phyloP scores from a whole-genome alignment of 2,888 invertebrate genomes.

The Drosophila demipolita region DNA sequence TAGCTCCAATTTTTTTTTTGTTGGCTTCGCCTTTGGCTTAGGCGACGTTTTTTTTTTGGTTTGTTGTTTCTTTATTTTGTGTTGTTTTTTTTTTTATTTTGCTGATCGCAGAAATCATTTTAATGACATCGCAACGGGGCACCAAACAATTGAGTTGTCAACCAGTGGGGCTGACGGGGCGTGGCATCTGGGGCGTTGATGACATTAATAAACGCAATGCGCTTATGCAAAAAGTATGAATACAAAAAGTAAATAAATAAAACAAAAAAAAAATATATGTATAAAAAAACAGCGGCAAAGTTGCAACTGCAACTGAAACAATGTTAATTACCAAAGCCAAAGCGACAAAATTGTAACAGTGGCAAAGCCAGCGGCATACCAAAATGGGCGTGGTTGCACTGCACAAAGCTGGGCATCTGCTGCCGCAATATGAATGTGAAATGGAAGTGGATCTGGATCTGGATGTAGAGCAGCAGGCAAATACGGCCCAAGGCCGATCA shows the following conservation, averaged over 20 bases:
- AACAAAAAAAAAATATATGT: not conserved
- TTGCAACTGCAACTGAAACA: constrained; percentile 48
- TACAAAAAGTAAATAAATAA: constrained; percentile 1
- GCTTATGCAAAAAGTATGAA: constrained; percentile 60
- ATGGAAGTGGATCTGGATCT: not conserved
- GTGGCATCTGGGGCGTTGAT: constrained; percentile 65
- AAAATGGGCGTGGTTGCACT: constrained; percentile 34
- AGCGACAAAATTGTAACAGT: constrained; percentile 78
- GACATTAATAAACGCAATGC: constrained; percentile 72
- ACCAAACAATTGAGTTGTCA: constrained; percentile 76
- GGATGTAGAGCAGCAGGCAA: constrained; percentile 63
- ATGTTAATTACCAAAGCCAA: constrained; percentile 62
- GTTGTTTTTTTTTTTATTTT: constrained; percentile 23
- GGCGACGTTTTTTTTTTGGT: constrained; percentile 36
- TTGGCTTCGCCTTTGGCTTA: constrained; percentile 57
- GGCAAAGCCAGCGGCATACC: constrained; percentile 58
- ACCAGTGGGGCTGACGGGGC: constrained; percentile 41
- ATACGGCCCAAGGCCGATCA: constrained; percentile 73
- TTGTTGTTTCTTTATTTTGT: not conserved
- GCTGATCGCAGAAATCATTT: constrained; percentile 68
- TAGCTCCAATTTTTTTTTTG: constrained; percentile 70
- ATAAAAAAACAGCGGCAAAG: constrained; percentile 16
- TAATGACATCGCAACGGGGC: constrained; percentile 52
- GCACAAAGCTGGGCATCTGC: constrained; percentile 24
- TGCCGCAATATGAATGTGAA: constrained; percentile 8